Evolutionary conservation across 2,113 vertebrate genomes (phyloP), one percentile per base, ranked within the genome.

Genomic region (Zootoca vivipara): DNA sequence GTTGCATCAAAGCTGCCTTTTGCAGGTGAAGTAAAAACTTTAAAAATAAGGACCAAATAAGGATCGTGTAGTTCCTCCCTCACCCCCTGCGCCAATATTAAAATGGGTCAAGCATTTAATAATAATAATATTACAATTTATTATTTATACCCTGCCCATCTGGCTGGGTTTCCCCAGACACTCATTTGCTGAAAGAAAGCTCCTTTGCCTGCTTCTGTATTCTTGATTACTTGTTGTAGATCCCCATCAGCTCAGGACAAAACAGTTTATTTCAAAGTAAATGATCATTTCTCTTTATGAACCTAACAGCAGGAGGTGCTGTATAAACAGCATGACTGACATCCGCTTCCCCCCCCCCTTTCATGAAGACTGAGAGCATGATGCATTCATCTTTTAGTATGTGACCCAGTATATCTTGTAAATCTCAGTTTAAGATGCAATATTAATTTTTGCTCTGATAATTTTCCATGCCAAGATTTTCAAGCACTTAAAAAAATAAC

Each of bases 271-370:
- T 92, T n/a, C 82, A 30, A 67, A 94, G 73, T 91, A 88, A 89
- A 73, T 82, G 77, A 82, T 89, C 91, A 83, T 88, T 94, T 94
- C 83, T 90, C 89, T 89, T 67, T 89, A 89, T 80, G 85, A 89
- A 85, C 82, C 42, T 88, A 93, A 84, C 97, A 96, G 97, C 96
- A 97, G 96, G 97, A 97, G 96, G 96, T 96, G 96, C 96, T 97
- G 94, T 95, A 93, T 90, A 95, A 96, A 96, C 95, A 95, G 91
- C 22, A 70, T 91, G 92, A 91, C 62, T 87, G 90, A 85, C 89
- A 85, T 85, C 3, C 0, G 33, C 64, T 73, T 42, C 70, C 65
- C 64, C 89, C 88, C 91, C 89, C 89, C 89, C 93, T 86, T 15
- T 93, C 30, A 0, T 84, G 28, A 1, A 92, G 90, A 80, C 86